A percentile compares a stretch with the other conserved stretches of the same genome.
phyloP scores from a whole-genome alignment of 1,140 invertebrate genomes.

The Drosophila pruinosa region DNA sequence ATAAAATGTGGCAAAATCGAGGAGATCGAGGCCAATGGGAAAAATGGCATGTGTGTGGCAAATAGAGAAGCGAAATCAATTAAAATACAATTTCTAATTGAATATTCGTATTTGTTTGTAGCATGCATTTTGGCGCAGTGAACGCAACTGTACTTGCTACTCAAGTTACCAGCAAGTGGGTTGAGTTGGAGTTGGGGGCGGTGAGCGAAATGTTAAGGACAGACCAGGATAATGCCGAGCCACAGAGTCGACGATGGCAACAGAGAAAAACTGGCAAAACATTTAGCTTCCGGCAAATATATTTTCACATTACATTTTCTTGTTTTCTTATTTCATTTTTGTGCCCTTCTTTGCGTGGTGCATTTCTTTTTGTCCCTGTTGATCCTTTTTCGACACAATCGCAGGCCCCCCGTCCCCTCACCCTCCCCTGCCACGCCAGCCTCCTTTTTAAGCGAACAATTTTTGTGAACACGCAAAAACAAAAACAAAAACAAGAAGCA shows the following conservation, averaged over 20 bases:
- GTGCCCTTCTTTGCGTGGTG: neutral
- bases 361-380: neutral
- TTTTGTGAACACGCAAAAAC: slow-evolving; percentile 52
- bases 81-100: slow-evolving; percentile 30
- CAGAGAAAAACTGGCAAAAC: slow-evolving; percentile 52
- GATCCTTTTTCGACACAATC: slow-evolving; percentile 35
- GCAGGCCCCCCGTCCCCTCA: neutral
- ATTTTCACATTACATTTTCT: slow-evolving; percentile 61
- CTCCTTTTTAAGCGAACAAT: slow-evolving; percentile 46
- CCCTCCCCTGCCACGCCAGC: neutral
- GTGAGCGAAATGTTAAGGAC: neutral
- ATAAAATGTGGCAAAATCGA: slow-evolving; percentile 40
- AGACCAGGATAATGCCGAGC: neutral
- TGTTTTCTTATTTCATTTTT: slow-evolving; percentile 3
- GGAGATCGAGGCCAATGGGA: slow-evolving; percentile 43
- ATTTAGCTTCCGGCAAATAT: slow-evolving; percentile 73
- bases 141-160: slow-evolving; percentile 57
- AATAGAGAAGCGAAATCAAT: slow-evolving; percentile 4
- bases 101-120: slow-evolving; percentile 12
- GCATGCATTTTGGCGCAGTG: neutral
- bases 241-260: slow-evolving; percentile 5
- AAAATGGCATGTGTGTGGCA: slow-evolving; percentile 52
- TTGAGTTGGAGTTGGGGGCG: neutral
- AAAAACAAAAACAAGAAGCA: slow-evolving; percentile 13
- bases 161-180: neutral